Percentiles rank a stretch among this genome's conserved stretches.
Conservation (phyloP, 2,113 vertebrate genomes). For the Python bivittatus region DNA sequence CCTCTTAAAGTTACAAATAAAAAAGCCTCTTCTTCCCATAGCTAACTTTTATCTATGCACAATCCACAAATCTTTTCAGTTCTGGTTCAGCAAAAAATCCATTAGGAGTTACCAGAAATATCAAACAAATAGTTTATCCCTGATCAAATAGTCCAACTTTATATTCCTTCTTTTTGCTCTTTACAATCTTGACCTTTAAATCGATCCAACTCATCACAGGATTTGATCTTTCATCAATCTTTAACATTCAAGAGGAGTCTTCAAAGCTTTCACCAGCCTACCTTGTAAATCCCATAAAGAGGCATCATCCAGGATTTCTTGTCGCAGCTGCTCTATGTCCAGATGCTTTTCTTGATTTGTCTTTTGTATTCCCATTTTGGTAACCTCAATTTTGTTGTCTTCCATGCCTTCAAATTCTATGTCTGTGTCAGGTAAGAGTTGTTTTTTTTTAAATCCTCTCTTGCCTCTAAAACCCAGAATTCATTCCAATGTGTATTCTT, state of each 20-base stretch:
- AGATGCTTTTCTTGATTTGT: background rate
- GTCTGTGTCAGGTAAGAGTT: background rate
- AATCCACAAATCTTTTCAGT: too few species aligned
- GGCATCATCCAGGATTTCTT: background rate
- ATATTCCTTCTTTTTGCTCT: background rate
- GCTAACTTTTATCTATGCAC: too few species aligned
- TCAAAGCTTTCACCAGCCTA: background rate
- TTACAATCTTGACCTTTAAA: background rate
- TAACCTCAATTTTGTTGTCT: background rate
- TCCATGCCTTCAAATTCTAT: background rate
- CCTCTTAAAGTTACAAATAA: too few species aligned
- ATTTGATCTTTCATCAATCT: background rate
- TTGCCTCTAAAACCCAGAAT: too few species aligned
- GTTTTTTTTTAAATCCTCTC: too few species aligned
- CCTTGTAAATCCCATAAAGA: background rate
- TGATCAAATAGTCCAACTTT: too few species aligned
- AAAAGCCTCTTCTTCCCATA: too few species aligned
- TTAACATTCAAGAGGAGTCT: background rate
- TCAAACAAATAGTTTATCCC: too few species aligned
- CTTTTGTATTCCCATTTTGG: background rate
- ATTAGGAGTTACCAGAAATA: too few species aligned
- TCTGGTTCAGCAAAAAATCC: too few species aligned
- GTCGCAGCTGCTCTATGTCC: background rate
- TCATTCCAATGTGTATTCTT: too few species aligned
- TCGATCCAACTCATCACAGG: background rate